Conservation (phyloP, 2,113 vertebrate genomes). For the Lanius ludovicianus region DNA sequence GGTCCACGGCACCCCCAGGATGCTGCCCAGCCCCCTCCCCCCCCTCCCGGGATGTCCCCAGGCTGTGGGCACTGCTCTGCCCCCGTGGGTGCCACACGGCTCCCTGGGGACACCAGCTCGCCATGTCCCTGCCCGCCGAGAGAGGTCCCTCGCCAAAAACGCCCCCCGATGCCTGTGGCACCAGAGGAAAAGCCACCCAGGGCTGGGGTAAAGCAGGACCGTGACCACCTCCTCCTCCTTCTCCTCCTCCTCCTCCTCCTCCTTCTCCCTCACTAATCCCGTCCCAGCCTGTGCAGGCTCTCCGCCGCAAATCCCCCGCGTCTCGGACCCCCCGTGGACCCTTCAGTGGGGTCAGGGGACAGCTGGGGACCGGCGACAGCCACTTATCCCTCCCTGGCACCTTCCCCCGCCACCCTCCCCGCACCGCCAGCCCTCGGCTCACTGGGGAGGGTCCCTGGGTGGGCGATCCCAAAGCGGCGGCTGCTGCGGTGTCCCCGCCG, state of each 20-base stretch:
- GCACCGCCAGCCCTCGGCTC: background rate
- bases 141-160: accelerated
- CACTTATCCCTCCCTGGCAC: background rate
- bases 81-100: accelerated
- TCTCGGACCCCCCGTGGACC: background rate
- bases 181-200: background rate
- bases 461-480: background rate
- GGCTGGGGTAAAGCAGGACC: background rate
- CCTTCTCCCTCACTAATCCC: background rate
- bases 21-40: accelerated
- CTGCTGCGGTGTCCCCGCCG: background rate
- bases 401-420: too few species aligned
- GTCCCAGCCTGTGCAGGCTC: background rate
- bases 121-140: background rate
- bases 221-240: background rate
- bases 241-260: background rate
- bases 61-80: background rate
- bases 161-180: background rate
- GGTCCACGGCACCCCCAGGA: accelerated
- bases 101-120: accelerated
- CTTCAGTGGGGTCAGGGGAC: background rate
- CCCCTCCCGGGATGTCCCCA: background rate
- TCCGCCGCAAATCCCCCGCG: background rate
- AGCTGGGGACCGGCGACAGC: background rate
- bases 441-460: accelerated